Conservation (phyloP, 2,113 vertebrate species). For the Hassar affinis region DNA sequence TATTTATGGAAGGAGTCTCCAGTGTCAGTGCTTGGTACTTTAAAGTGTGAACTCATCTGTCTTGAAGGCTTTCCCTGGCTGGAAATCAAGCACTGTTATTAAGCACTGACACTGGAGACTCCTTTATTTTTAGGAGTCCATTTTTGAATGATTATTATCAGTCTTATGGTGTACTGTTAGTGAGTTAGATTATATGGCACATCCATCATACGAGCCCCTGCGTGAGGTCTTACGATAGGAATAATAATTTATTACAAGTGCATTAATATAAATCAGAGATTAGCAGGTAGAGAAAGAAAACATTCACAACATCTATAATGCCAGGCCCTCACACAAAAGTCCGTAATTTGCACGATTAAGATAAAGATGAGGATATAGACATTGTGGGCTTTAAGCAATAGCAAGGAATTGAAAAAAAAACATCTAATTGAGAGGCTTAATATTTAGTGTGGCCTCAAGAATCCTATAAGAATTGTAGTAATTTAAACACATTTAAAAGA, state of each 20-base stretch:
- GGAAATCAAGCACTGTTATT: no score
- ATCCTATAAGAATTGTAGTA: neutral
- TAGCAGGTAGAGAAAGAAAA: neutral
- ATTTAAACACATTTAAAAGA: neutral
- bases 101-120: no score
- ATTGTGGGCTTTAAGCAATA: neutral
- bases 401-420: neutral
- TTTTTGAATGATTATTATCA: neutral
- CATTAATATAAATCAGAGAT: neutral
- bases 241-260: neutral
- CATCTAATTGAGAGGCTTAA: neutral
- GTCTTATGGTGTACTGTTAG: no score
- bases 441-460: neutral
- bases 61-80: no score
- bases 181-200: neutral
- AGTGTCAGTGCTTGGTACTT: neutral
- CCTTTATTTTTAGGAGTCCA: neutral
- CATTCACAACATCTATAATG: neutral
- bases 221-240: neutral
- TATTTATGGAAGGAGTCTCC: neutral
- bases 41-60: no score
- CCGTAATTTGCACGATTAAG: neutral
- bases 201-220: neutral
- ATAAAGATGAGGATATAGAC: neutral
- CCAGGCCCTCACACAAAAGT: neutral